These are phyloP conservation scores for Burhinus bistriatus DNA, from an alignment of 2,113 vertebrate genomes.

Conservation along the genomic window DNA sequence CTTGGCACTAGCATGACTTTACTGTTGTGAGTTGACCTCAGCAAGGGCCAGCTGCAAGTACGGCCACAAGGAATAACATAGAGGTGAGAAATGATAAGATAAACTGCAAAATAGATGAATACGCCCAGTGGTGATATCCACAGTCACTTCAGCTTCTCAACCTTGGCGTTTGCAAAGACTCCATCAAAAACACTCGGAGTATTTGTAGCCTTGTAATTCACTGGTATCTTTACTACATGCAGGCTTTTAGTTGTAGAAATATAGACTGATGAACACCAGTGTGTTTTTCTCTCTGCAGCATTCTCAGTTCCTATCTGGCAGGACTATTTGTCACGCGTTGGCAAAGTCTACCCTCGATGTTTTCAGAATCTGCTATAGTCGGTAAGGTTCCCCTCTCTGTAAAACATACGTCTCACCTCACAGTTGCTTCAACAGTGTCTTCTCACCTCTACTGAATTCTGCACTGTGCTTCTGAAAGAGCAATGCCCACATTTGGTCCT, in stretches of 20 bases:
- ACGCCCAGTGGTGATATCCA: background rate
- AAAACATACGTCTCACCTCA: background rate
- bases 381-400: background rate
- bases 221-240: background rate
- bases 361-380: background rate
- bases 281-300: background rate
- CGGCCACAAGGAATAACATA: background rate
- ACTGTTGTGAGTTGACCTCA: background rate
- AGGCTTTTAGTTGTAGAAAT: background rate
- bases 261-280: background rate
- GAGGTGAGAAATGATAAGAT: background rate
- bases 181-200: background rate
- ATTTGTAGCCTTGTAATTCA: background rate
- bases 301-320: background rate
- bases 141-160: background rate
- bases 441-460: background rate
- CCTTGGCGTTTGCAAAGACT: background rate
- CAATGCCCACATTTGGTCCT: background rate
- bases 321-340: background rate
- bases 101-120: background rate
- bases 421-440: background rate
- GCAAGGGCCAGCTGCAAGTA: background rate
- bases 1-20: background rate
- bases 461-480: background rate
- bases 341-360: background rate